A percentile compares a stretch with the other conserved stretches of the same genome.
Evolutionary conservation across 2,113 vertebrate species (phyloP).

Genomic region (Mormyrus iriodes): DNA sequence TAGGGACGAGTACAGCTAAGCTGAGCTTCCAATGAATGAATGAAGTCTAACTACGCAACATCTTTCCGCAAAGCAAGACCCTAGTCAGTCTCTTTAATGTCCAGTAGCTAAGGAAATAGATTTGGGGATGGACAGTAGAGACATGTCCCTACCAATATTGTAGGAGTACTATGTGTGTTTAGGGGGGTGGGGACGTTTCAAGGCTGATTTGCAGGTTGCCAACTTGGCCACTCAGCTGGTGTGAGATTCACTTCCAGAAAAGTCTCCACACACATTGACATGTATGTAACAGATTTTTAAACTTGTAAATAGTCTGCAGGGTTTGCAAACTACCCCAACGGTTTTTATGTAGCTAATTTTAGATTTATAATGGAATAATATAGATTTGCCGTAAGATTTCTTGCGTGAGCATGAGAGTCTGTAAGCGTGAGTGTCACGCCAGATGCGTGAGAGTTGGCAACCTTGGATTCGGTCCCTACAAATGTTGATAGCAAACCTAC

Average conservation of each 20-base stretch:
- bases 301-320: background rate
- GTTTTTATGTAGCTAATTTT: background rate
- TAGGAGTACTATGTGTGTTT: background rate
- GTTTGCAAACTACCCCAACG: background rate
- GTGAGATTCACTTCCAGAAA: background rate
- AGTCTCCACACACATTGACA: background rate
- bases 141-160: background rate
- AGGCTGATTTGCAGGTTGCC: background rate
- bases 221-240: background rate
- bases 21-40: background rate
- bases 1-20: background rate
- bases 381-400: background rate
- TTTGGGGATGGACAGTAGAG: background rate
- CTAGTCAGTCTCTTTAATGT: background rate
- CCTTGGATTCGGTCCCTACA: too few species aligned
- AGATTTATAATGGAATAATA: background rate
- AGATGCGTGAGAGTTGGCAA: background rate
- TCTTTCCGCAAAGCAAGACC: background rate
- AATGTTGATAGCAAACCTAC: background rate
- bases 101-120: background rate
- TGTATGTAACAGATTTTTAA: background rate
- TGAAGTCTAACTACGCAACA: background rate
- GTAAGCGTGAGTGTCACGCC: background rate
- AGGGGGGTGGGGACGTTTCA: background rate
- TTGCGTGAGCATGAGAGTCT: background rate